Percentiles rank a stretch among this genome's conserved stretches.
phyloP scores from a whole-genome alignment of 2,797 vertebrate genomes.

The Sebastiscus tertius region DNA sequence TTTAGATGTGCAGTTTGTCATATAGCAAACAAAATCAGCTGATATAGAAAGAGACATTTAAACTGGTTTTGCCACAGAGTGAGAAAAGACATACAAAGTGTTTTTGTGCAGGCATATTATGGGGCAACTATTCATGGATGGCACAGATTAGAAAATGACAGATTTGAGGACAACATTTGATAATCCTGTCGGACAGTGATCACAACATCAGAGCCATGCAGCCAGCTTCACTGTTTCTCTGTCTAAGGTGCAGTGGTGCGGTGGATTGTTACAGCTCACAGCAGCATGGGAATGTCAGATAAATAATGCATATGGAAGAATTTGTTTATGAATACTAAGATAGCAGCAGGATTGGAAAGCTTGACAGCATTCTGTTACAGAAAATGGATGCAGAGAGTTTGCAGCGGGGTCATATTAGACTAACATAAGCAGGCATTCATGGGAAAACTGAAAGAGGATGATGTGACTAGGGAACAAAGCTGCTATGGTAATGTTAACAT shows the following conservation, averaged over 20 bases:
- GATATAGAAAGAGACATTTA: slow-evolving; percentile 2
- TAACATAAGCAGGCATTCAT: not conserved
- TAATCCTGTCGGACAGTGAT: not conserved
- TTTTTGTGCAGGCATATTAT: not conserved
- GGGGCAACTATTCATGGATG: not conserved
- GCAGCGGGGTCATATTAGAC: not conserved
- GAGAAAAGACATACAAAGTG: not conserved
- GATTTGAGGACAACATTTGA: not conserved
- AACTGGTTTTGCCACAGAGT: not conserved
- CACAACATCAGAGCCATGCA: not conserved
- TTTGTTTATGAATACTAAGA: not conserved
- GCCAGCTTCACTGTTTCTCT: not conserved
- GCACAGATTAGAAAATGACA: not conserved
- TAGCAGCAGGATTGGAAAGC: not conserved
- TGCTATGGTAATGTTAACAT: not conserved
- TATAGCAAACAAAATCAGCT: not conserved
- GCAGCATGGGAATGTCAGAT: not conserved
- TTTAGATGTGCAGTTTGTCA: not conserved
- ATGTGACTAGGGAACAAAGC: not conserved
- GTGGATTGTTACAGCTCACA: not conserved
- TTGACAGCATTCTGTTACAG: not conserved
- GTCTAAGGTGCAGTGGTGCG: not conserved
- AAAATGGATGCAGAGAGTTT: not conserved
- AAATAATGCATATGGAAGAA: slow-evolving; percentile 3
- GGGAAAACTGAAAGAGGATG: not conserved